Base-by-base conservation (phyloP, 37 sponge, comb jelly and placozoan species). In the Theonella swinhoei region DNA sequence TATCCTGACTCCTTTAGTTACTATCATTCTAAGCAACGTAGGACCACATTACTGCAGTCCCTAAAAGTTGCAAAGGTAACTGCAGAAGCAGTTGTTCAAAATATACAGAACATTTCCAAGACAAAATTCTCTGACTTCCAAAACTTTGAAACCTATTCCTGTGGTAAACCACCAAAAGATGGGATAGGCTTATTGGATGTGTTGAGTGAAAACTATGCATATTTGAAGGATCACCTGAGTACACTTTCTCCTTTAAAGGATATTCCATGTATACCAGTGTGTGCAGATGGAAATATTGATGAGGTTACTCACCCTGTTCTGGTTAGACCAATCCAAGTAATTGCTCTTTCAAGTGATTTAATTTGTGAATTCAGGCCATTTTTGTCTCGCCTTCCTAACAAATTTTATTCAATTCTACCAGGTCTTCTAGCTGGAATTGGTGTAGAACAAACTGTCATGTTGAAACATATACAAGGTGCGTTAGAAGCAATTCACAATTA, bases 211-310 rank as follows among this genome's bases (percentile, higher is more conserved):
- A 25, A 64, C 32, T 63, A 37, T 73, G 38, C 37, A 5, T 62
- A 36, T 35, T 32, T 63, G 54, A 69, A 42, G 14, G 23, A 20
- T 34, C 3, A 2, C 22, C n/a, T 22, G 14, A 26, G 26, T 24
- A n/a, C 2, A 17, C 11, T 62, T 22, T 11, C 23, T 3, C 14
- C 28, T 24, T 41, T 82, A 1, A 3, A 32, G 32, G 39, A 60
- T 34, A 31, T 35, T 29, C 25, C 83, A 26, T 82, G 83, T 64
- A 82, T 82, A 8, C 83, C 83, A 35, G 83, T 82, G 11, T 23
- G 32, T 59, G 43, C 31, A 3, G 75, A 62, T 9, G 40, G 64
- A 22, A 61, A 68, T 17, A 28, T 34, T 82, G 36, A 17, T 42
- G 70, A 26, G 1, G 25, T 42, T 41, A 43, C 23, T 30, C 32